phyloP scores from a whole-genome alignment of 2,113 vertebrate species.

The Urocolius indicus region DNA sequence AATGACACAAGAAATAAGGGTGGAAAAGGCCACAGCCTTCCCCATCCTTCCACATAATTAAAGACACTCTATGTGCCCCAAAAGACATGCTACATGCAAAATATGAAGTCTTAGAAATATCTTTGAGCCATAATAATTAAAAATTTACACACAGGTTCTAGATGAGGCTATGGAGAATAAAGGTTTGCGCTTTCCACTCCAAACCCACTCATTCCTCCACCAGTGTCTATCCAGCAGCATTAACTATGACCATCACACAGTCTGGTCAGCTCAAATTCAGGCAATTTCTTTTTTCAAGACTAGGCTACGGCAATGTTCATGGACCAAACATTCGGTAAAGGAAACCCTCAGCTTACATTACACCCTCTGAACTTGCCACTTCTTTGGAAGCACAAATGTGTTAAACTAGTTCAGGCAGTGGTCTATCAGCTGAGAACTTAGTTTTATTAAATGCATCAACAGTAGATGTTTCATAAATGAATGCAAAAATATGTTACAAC shows the following conservation, averaged over 20 bases:
- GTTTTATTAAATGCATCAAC: neutral
- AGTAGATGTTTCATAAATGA: neutral
- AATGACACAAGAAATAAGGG: neutral
- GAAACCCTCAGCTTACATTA: neutral
- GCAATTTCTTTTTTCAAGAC: neutral
- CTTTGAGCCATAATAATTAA: fast-evolving
- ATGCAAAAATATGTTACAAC: neutral
- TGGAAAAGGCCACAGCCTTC: neutral
- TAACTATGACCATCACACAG: neutral
- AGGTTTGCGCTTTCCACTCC: neutral
- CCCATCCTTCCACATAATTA: neutral
- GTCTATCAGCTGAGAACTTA: fast-evolving
- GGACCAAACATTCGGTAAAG: neutral
- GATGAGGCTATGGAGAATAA: neutral
- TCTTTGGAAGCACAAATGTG: neutral
- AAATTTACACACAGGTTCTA: neutral
- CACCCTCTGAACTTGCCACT: neutral
- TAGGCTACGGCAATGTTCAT: neutral
- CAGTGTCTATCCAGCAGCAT: fast-evolving
- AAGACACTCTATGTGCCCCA: neutral
- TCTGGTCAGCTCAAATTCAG: neutral
- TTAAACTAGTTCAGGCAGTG: neutral
- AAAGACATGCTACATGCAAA: neutral
- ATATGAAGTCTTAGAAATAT: neutral
- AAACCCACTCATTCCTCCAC: neutral